Conservation (phyloP, 2,888 invertebrate species). For the Adelognathus sp. region DNA sequence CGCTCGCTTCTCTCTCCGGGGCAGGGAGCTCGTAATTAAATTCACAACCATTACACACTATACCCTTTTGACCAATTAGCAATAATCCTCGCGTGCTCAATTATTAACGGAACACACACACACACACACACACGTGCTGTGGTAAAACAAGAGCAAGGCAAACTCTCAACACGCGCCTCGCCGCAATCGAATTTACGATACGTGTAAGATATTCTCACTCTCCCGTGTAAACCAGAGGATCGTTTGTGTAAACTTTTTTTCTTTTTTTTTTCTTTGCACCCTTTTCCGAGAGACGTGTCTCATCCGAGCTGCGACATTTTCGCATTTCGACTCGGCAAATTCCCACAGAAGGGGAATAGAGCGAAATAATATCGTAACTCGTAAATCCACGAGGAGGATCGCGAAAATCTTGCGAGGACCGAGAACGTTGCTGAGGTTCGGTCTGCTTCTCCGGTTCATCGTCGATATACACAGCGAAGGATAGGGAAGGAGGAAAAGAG, state of each 20-base stretch:
- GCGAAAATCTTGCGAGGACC: conserved; percentile 52
- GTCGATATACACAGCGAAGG: conserved; percentile 34
- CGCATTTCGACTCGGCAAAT: neutral
- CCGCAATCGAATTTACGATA: conserved; percentile 54
- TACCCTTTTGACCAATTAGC: conserved; percentile 61
- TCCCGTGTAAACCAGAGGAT: neutral
- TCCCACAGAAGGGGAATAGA: conserved; percentile 14
- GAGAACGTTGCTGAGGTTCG: conserved; percentile 20
- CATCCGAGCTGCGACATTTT: conserved; percentile 4
- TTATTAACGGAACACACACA: conserved; percentile 49
- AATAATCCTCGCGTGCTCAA: conserved; percentile 60
- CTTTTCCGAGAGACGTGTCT: conserved; percentile 19
- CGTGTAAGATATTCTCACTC: conserved; percentile 27
- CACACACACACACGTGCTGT: no score
- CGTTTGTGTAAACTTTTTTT: neutral
- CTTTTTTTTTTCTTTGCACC: neutral
- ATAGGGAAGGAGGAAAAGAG: conserved; percentile 28
- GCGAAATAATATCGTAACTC: conserved; percentile 56
- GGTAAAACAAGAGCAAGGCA: conserved; percentile 22
- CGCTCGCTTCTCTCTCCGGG: conserved; percentile 34
- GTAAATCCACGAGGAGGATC: conserved; percentile 57
- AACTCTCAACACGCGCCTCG: conserved; percentile 33
- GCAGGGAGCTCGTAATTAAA: conserved; percentile 60
- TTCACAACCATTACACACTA: conserved; percentile 38
- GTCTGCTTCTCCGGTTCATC: neutral